Evolutionary conservation across 1,140 invertebrate genomes (phyloP).

Genomic region (Adelges cooleyi): DNA sequence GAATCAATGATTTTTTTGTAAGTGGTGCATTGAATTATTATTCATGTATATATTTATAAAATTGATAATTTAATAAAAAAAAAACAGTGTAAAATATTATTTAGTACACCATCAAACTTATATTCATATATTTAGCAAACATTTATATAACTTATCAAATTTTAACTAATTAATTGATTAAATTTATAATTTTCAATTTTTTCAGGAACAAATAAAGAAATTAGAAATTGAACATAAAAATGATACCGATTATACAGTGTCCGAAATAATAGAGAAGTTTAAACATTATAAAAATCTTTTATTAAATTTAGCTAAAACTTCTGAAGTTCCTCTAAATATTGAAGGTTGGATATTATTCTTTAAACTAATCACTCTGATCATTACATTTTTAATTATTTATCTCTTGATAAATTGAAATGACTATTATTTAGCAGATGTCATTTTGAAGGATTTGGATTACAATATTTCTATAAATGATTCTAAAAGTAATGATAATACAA

Average conservation of each 20-base stretch:
- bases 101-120: too few relatives aligned
- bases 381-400: too few relatives aligned
- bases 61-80: not conserved
- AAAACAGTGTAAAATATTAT: slow-evolving; percentile 21
- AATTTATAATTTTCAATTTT: not conserved
- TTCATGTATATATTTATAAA: too few relatives aligned
- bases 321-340: slow-evolving; percentile 24
- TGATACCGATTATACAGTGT: not conserved
- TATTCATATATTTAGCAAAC: too few relatives aligned
- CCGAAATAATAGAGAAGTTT: slow-evolving; percentile 23
- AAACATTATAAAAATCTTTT: slow-evolving; percentile 19
- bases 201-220: slow-evolving; percentile 16
- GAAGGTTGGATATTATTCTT: too few relatives aligned
- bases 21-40: too few relatives aligned
- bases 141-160: slow-evolving; percentile 6
- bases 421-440: slow-evolving; percentile 16
- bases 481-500: not conserved
- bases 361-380: too few relatives aligned
- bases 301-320: slow-evolving; percentile 22
- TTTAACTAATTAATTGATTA: not conserved
- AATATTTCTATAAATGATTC: not conserved
- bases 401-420: too few relatives aligned
- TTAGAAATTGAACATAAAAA: not conserved
- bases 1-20: too few relatives aligned
- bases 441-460: slow-evolving; percentile 14